Evolutionary conservation across 2,797 vertebrate genomes (phyloP).

Genomic region (Bovichtus variegatus): DNA sequence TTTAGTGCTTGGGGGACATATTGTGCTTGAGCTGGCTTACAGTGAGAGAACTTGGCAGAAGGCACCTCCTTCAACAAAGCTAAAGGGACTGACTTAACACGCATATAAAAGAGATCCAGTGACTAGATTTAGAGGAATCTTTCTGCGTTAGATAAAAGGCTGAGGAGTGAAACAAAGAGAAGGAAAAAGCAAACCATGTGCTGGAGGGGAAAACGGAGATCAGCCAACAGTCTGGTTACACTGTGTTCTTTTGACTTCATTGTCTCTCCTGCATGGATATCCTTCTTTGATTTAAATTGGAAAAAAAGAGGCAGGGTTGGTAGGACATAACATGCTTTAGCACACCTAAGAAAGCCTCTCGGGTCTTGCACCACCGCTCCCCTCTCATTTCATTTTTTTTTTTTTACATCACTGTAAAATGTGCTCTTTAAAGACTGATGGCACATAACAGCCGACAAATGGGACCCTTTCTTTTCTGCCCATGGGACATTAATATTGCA

Average conservation of each 20-base stretch:
- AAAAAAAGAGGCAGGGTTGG: slow-evolving; percentile 24
- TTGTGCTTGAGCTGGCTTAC: slow-evolving; percentile 26
- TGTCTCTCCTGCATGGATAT: slow-evolving; percentile 30
- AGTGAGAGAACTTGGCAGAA: slow-evolving; percentile 42
- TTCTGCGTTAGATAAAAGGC: slow-evolving; percentile 27
- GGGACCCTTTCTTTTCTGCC: slow-evolving; percentile 48
- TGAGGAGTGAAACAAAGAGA: slow-evolving; percentile 37
- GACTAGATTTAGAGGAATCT: slow-evolving; percentile 37
- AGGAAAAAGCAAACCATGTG: slow-evolving; percentile 39
- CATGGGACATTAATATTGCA: slow-evolving; percentile 62
- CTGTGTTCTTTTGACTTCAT: slow-evolving; percentile 52
- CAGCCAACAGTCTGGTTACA: slow-evolving; percentile 49
- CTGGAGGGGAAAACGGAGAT: slow-evolving; percentile 40
- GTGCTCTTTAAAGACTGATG: slow-evolving; percentile 34
- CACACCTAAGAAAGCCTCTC: background rate
- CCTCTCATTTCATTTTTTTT: background rate
- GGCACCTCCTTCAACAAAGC: slow-evolving; percentile 32
- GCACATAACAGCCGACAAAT: slow-evolving; percentile 50
- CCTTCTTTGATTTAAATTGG: slow-evolving; percentile 30
- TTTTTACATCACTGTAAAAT: slow-evolving; percentile 11
- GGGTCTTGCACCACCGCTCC: background rate
- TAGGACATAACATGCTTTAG: slow-evolving; percentile 5
- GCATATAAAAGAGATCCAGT: slow-evolving; percentile 39
- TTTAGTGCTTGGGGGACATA: slow-evolving; percentile 10
- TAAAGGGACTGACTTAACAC: slow-evolving; percentile 37